Base-by-base conservation (phyloP, 1,140 invertebrate genomes). In the Ylistrum balloti region DNA sequence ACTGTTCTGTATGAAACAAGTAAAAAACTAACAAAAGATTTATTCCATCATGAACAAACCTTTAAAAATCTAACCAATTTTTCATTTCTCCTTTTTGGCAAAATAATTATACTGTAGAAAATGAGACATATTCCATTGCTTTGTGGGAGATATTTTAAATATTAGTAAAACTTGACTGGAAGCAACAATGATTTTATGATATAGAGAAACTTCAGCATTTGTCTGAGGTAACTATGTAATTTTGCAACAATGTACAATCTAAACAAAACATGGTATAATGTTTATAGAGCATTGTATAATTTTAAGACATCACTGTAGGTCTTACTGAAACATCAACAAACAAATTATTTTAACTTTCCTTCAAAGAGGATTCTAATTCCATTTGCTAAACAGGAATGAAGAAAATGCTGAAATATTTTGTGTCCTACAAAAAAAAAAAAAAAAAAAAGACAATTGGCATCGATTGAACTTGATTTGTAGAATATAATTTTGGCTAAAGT, bases 391-490 rank as follows among this genome's bases (percentile, higher is more conserved):
- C 9, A 28, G 0, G 22, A 74, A 74, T 74, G 22, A 74, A 74
- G 56, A 11, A 74, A 74, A 74, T 74, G n/a, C n/a, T 74, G 22
- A 74, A 74, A 28, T 28, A 74, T 74, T 74, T 74, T 74, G 56
- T 74, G 56, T 74, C 56, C 56, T 74, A 28, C 56, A 74, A 28
- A n/a, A n/a, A 45, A 17, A 20, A 7, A 20, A 22, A 56, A 7
- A 56, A 20, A 20, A 20, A n/a, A n/a, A n/a, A n/a, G n/a, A n/a
- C n/a, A n/a, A n/a, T n/a, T n/a, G n/a, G n/a, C n/a, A n/a, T n/a
- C n/a, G n/a, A n/a, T n/a, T n/a, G n/a, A n/a, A n/a, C n/a, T 48
- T 74, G 22, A 1, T 74, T 74, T 74, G 56, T 74, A 74, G 56
- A 74, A 28, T 38, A 38, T 38, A 5, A 38, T 13, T 28, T 74